Conservation (phyloP, 2,888 invertebrate genomes). For the Strigamia crassipes region DNA sequence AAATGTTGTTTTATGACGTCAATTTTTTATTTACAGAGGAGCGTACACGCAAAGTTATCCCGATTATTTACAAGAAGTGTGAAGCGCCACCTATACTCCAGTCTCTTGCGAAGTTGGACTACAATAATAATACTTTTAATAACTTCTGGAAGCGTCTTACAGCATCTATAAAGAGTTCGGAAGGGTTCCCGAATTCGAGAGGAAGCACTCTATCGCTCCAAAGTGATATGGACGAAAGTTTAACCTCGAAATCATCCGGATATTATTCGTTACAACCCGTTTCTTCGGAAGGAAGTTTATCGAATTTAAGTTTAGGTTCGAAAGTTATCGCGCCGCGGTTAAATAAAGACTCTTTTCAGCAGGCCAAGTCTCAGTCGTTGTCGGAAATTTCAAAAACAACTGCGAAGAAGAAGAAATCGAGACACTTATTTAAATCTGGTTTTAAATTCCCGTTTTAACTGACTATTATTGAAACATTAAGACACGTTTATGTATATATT, state of each 20-base stretch:
- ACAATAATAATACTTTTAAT: not conserved
- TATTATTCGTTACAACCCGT: not conserved
- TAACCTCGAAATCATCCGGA: not conserved
- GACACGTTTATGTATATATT: too few species aligned
- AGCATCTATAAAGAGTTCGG: not conserved
- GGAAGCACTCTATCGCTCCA: not conserved
- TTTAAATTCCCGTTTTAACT: too few species aligned
- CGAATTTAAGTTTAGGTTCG: not conserved
- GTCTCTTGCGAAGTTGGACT: conserved; percentile 15
- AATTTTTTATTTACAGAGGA: conserved; percentile 7
- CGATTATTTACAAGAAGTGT: conserved; percentile 34
- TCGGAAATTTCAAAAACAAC: not conserved
- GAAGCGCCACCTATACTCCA: not conserved
- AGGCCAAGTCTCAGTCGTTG: too few species aligned
- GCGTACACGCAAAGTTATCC: not conserved
- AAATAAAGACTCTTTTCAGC: not conserved
- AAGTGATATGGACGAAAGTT: not conserved
- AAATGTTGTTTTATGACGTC: not conserved
- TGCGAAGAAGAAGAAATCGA: not conserved
- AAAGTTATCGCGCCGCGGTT: not conserved
- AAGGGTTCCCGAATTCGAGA: not conserved
- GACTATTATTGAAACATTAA: too few species aligned
- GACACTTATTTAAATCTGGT: not conserved
- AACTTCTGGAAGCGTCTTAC: conserved; percentile 7
- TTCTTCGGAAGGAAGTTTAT: not conserved